These are phyloP conservation scores for Megalopta genalis DNA, from an alignment of 1,140 invertebrate species.

Conservation along the genomic window DNA sequence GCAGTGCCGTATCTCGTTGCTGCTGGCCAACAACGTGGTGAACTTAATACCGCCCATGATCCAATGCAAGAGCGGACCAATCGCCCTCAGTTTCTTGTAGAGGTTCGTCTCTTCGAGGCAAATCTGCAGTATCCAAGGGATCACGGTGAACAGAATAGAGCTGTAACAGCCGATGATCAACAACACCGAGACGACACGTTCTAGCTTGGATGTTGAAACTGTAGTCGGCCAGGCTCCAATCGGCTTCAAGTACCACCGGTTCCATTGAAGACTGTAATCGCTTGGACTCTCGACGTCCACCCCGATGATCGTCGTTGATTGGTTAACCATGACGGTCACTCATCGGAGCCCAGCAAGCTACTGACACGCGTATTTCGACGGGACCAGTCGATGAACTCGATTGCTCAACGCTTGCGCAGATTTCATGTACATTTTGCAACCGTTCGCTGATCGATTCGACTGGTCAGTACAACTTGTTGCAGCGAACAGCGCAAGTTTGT, in stretches of 20 bases:
- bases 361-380: background rate
- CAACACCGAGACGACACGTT: constrained; percentile 37
- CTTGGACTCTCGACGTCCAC: constrained; percentile 9
- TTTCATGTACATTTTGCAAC: background rate
- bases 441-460: constrained; percentile 34
- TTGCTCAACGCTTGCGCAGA: constrained; percentile 2
- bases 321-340: background rate
- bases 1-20: constrained; percentile 42
- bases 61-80: constrained; percentile 53
- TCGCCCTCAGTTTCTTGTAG: constrained; percentile 9
- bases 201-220: background rate
- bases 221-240: constrained; percentile 54
- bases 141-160: constrained; percentile 19
- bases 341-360: constrained; percentile 3
- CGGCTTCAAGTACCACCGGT: constrained; percentile 53
- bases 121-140: constrained; percentile 31
- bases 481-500: background rate
- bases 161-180: constrained; percentile 24
- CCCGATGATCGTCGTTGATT: background rate
- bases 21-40: constrained; percentile 13
- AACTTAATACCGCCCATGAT: constrained; percentile 44
- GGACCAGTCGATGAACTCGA: background rate
- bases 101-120: constrained; percentile 23
- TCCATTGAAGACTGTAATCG: constrained; percentile 40
- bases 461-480: constrained; percentile 15